These are phyloP conservation scores for Synchiropus splendidus DNA, from an alignment of 2,113 vertebrate genomes.

Conservation along the genomic window DNA sequence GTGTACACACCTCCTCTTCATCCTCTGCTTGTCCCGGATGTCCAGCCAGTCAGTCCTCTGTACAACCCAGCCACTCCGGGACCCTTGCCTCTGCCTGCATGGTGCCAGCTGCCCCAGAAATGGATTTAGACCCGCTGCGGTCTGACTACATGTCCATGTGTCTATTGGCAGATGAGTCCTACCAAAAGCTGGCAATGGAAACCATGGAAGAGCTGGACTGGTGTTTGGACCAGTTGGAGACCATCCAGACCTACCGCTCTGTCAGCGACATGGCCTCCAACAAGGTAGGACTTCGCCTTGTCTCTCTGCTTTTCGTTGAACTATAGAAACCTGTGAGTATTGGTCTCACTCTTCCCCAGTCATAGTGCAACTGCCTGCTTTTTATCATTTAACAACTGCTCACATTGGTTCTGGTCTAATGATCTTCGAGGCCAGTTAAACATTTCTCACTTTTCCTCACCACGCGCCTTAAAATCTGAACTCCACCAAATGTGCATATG, in stretches of 20 bases:
- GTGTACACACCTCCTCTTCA: constrained; percentile 42
- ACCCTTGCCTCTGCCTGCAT: constrained; percentile 28
- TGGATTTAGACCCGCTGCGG: constrained; percentile 43
- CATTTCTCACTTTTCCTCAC: no score
- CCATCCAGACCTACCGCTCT: constrained; percentile 63
- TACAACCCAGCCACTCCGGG: constrained; percentile 31
- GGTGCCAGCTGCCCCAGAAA: constrained; percentile 19
- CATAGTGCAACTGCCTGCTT: no score
- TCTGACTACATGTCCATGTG: constrained; percentile 62
- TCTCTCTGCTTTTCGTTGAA: background rate
- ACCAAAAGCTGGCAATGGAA: constrained; percentile 64
- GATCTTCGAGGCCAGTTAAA: no score
- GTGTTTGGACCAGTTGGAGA: constrained; percentile 66
- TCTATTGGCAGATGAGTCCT: constrained; percentile 66
- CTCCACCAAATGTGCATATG: no score
- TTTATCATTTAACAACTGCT: no score
- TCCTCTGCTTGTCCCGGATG: constrained; percentile 35
- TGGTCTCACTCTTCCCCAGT: no score
- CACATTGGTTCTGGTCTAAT: no score
- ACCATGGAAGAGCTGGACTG: constrained; percentile 66
- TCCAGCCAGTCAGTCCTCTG: constrained; percentile 26
- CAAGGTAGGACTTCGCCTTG: constrained; percentile 49
- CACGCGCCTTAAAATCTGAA: no score
- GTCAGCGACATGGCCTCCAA: constrained; percentile 66
- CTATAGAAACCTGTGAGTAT: no score